These are phyloP conservation scores for Anolis sagrei DNA, from an alignment of 2,113 vertebrate species.

Conservation along the genomic window DNA sequence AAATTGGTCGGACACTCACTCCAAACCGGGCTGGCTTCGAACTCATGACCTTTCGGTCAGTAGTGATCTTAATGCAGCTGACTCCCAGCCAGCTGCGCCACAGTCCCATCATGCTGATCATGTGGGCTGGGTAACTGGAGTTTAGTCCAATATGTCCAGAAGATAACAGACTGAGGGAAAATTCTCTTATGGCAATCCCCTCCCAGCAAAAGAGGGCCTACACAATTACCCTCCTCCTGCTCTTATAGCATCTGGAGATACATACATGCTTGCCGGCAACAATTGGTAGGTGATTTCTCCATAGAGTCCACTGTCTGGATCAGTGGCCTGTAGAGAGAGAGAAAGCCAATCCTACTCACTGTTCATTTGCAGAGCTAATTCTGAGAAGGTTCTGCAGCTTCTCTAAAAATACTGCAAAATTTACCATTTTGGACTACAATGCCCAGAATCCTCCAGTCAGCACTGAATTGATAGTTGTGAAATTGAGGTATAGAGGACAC, in stretches of 20 bases:
- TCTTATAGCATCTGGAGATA: conserved; percentile 20
- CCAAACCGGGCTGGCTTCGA: too few species aligned
- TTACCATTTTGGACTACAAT: too few species aligned
- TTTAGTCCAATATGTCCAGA: not conserved
- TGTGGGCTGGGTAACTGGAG: not conserved
- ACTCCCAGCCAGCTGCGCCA: too few species aligned
- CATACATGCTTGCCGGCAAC: conserved; percentile 86
- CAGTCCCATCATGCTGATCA: not conserved
- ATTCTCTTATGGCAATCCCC: not conserved
- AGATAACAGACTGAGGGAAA: not conserved
- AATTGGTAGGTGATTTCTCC: conserved; percentile 85
- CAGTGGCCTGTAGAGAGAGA: conserved; percentile 80
- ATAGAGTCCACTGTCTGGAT: conserved; percentile 82
- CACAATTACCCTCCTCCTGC: not conserved
- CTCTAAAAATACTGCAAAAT: too few species aligned
- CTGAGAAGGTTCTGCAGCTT: not conserved
- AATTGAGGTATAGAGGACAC: not conserved
- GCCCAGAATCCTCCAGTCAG: too few species aligned
- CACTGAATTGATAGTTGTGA: not conserved
- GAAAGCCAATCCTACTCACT: not conserved
- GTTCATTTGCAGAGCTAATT: not conserved
- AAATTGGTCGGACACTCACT: too few species aligned
- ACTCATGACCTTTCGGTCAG: too few species aligned
- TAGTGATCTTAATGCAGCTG: too few species aligned
- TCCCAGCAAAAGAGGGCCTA: not conserved